A percentile compares a stretch with the other conserved stretches of the same genome.
Conservation (phyloP, 1,140 invertebrate genomes). For the Saccostrea cuccullata region DNA sequence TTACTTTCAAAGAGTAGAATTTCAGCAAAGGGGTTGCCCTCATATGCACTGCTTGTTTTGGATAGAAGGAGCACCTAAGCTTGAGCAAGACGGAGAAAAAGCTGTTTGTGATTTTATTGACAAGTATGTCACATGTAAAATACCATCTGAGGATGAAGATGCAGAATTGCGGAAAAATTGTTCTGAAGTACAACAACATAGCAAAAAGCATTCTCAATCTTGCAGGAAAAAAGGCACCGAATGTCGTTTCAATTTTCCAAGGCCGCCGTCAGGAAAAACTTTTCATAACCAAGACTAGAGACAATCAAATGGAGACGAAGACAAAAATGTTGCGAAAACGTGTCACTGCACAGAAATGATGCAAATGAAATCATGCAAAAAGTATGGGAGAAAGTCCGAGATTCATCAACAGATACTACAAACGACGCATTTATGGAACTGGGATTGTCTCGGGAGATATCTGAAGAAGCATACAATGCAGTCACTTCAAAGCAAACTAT, state of each 20-base stretch:
- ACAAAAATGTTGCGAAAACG: background rate
- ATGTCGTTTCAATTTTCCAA: too few relatives aligned
- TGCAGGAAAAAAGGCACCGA: too few relatives aligned
- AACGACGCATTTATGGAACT: background rate
- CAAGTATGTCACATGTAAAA: too few relatives aligned
- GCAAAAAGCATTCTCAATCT: too few relatives aligned
- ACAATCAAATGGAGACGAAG: background rate
- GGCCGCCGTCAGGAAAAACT: conserved; percentile 25
- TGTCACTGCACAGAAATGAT: background rate
- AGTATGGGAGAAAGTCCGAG: background rate
- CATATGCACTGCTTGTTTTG: too few relatives aligned
- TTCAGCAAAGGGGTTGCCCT: too few relatives aligned
- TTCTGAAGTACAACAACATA: conserved; percentile 40
- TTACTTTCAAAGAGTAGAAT: too few relatives aligned
- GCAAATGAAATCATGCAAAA: conserved; percentile 40
- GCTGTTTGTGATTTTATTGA: too few relatives aligned
- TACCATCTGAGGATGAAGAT: background rate
- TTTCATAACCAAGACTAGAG: background rate
- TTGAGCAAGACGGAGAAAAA: too few relatives aligned
- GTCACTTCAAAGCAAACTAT: conserved; percentile 42
- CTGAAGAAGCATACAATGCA: conserved; percentile 38
- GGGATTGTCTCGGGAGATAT: conserved; percentile 17
- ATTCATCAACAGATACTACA: background rate
- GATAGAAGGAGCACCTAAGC: too few relatives aligned
- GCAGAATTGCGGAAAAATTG: conserved; percentile 10